These are phyloP conservation scores for Ctenomys sociabilis DNA, from an alignment of 2,113 vertebrate genomes.

Conservation along the genomic window DNA sequence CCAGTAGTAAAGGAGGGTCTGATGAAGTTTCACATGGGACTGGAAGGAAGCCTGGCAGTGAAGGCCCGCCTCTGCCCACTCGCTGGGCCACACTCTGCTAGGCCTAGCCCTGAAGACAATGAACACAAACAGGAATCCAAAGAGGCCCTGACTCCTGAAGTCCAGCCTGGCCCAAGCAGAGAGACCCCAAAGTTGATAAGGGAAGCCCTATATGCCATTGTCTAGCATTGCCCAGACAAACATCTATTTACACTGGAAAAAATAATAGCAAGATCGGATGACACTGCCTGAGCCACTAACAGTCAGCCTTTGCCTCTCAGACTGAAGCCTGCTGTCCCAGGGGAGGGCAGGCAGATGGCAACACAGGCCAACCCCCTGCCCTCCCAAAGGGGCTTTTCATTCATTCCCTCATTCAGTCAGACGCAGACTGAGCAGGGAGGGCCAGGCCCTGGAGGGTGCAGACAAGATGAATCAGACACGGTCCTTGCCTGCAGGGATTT, in stretches of 20 bases:
- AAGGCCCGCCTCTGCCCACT: background rate
- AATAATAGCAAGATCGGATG: background rate
- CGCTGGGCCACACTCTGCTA: background rate
- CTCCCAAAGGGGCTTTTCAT: background rate
- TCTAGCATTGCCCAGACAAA: constrained; percentile 3
- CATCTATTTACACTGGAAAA: background rate
- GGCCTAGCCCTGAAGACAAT: background rate
- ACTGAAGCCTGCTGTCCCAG: background rate
- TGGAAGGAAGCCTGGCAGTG: background rate
- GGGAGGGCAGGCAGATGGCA: background rate
- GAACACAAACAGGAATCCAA: background rate
- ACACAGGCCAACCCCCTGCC: background rate
- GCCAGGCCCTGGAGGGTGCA: background rate
- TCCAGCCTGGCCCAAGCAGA: constrained; percentile 23
- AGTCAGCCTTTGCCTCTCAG: background rate
- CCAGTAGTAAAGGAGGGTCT: background rate
- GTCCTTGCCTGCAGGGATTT: background rate
- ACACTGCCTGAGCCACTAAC: background rate
- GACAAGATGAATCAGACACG: background rate
- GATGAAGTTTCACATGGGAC: background rate
- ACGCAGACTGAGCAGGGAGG: background rate
- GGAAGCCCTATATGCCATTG: background rate
- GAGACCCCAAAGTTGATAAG: constrained; percentile 21
- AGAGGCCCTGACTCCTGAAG: background rate
- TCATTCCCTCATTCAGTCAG: background rate